A percentile compares a stretch with the other conserved stretches of the same genome.
These are phyloP conservation scores for Emmelina monodactyla DNA, from an alignment of 2,888 invertebrate species.

Conservation along the genomic window DNA sequence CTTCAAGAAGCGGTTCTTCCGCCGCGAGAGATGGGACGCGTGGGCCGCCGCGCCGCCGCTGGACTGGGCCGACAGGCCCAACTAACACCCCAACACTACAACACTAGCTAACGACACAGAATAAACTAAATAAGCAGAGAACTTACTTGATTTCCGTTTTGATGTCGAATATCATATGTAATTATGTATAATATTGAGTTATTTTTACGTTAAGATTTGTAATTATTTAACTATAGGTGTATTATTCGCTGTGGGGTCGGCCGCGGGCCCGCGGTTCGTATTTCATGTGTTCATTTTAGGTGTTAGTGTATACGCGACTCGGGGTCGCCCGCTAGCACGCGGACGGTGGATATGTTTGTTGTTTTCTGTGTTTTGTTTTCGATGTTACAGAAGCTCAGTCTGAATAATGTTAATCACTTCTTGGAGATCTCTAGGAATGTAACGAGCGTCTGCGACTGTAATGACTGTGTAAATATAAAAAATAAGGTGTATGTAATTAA, in stretches of 20 bases:
- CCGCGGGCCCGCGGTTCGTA: constrained; percentile 39
- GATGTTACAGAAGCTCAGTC: constrained; percentile 50
- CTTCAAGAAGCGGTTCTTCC: constrained; percentile 87
- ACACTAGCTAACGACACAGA: not conserved
- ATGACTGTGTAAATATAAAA: constrained; percentile 22
- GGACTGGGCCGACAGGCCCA: constrained; percentile 56
- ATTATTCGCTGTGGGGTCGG: constrained; percentile 26
- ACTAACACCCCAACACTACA: constrained; percentile 42
- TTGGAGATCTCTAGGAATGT: constrained; percentile 33
- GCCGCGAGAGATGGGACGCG: constrained; percentile 73
- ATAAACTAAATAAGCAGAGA: too few species aligned
- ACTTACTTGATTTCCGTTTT: constrained; percentile 13
- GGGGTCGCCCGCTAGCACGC: not conserved
- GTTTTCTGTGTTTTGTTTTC: constrained; percentile 57
- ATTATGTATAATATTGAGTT: constrained; percentile 65
- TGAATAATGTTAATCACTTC: constrained; percentile 65
- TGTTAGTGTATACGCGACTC: constrained; percentile 50
- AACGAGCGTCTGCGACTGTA: constrained; percentile 19
- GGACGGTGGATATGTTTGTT: constrained; percentile 54
- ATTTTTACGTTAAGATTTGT: constrained; percentile 59
- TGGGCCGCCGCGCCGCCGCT: constrained; percentile 53
- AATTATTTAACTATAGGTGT: constrained; percentile 56
- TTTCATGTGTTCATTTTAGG: constrained; percentile 64
- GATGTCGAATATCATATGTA: constrained; percentile 45
- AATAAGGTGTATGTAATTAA: constrained; percentile 18